Evolutionary conservation across 2,113 vertebrate species (phyloP).

Genomic region (Dryoscopus gambensis): DNA sequence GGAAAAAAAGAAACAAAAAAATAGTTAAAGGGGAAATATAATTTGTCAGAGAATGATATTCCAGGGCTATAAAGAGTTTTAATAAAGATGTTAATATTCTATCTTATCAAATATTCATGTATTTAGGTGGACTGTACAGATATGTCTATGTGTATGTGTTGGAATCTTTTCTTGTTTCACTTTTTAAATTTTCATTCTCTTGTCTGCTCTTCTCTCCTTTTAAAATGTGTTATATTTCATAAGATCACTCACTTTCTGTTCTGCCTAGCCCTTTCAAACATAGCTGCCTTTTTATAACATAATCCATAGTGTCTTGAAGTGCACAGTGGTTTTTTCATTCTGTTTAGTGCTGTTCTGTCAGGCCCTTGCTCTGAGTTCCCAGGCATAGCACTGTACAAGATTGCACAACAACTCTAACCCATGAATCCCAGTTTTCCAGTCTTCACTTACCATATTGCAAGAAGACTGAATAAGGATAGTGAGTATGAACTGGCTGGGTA

Average conservation of each 20-base stretch:
- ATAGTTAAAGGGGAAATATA: neutral
- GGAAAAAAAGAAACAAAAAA: neutral
- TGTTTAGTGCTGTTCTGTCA: neutral
- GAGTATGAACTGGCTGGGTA: neutral
- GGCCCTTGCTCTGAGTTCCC: neutral
- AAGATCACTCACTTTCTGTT: neutral
- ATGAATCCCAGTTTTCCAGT: neutral
- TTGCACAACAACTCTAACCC: neutral
- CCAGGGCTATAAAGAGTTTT: neutral
- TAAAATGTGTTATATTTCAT: neutral
- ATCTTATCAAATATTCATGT: neutral
- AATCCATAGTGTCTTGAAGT: neutral
- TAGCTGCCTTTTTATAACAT: neutral
- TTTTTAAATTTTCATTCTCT: neutral
- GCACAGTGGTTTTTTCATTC: neutral
- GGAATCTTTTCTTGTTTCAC: neutral
- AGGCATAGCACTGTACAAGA: neutral
- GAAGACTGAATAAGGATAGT: neutral
- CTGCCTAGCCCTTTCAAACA: neutral
- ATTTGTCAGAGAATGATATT: neutral
- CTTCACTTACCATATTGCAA: neutral
- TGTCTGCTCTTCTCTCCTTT: neutral
- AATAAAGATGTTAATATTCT: neutral
- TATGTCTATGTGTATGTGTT: neutral
- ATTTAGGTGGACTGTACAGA: neutral